Percentiles rank a stretch among this genome's conserved stretches.
These are phyloP conservation scores for Hystrix cristata DNA, from an alignment of 2,113 vertebrate genomes.

Conservation along the genomic window DNA sequence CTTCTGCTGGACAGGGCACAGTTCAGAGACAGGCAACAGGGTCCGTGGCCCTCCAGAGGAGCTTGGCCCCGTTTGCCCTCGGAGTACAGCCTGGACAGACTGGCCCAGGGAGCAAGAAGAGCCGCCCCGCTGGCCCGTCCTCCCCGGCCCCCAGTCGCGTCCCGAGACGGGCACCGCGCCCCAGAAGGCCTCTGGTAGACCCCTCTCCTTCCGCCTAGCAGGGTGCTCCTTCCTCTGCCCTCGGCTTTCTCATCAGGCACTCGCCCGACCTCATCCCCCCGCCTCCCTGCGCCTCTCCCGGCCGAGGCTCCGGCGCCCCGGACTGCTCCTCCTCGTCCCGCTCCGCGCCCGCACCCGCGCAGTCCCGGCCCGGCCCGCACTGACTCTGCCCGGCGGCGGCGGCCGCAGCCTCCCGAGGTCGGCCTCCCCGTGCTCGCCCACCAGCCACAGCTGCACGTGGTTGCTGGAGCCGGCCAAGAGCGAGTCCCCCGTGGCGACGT, in stretches of 20 bases:
- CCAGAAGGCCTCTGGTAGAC: background rate
- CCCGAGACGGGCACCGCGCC: background rate
- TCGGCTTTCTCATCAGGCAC: background rate
- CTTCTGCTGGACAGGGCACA: constrained; percentile 71
- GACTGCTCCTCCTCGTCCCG: accelerated
- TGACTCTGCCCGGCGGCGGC: constrained; percentile 82
- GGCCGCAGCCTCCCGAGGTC: constrained; percentile 86
- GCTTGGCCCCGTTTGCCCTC: too few relatives aligned
- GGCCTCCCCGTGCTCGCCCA: constrained; percentile 87
- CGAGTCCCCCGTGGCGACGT: constrained; percentile 86
- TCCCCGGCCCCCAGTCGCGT: background rate
- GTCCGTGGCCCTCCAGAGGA: background rate
- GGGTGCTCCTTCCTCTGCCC: background rate
- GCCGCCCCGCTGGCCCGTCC: too few relatives aligned
- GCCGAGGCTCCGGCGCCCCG: background rate
- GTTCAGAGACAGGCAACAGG: too few relatives aligned
- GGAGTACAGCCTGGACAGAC: background rate
- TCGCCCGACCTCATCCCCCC: background rate
- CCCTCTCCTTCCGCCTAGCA: too few relatives aligned
- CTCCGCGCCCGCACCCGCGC: background rate
- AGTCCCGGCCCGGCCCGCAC: constrained; percentile 42
- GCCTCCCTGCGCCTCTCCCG: background rate
- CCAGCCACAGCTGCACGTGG: constrained; percentile 87
- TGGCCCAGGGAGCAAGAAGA: background rate
- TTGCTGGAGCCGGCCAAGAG: constrained; percentile 88